Evolutionary conservation across 2,888 invertebrate species (phyloP).

Genomic region (Cheilosia impressa): DNA sequence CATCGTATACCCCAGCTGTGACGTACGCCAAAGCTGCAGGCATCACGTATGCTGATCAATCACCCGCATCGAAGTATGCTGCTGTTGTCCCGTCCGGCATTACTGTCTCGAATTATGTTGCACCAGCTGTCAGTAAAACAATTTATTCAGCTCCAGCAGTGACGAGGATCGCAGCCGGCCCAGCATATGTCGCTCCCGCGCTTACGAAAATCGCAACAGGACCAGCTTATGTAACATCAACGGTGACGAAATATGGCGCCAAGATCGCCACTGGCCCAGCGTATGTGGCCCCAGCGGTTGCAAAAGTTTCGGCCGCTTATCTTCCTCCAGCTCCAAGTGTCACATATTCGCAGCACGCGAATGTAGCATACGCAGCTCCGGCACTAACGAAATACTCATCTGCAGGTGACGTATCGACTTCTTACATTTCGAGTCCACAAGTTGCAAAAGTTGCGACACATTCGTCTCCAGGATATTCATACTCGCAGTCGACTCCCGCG

Average conservation of each 20-base stretch:
- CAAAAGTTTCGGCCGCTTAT: constrained; percentile 77
- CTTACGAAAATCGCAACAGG: constrained; percentile 70
- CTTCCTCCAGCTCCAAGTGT: constrained; percentile 77
- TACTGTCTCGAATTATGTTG: constrained; percentile 85
- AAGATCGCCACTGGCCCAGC: constrained; percentile 75
- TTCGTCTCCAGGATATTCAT: constrained; percentile 48
- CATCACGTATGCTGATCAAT: constrained; percentile 81
- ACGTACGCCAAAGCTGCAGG: constrained; percentile 81
- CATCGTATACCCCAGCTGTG: constrained; percentile 79
- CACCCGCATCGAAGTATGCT: constrained; percentile 82
- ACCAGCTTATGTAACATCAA: constrained; percentile 77
- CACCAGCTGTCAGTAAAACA: constrained; percentile 82
- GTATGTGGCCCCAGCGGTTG: constrained; percentile 75
- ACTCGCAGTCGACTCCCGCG: constrained; percentile 16
- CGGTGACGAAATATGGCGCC: constrained; percentile 39
- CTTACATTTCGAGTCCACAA: constrained; percentile 78
- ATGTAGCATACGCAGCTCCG: constrained; percentile 78
- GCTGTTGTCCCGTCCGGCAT: constrained; percentile 84
- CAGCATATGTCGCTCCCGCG: constrained; percentile 77
- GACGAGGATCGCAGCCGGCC: constrained; percentile 69
- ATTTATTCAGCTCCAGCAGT: constrained; percentile 58
- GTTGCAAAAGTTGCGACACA: constrained; percentile 47
- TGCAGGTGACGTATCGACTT: constrained; percentile 84
- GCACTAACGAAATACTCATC: constrained; percentile 82
- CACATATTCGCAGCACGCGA: constrained; percentile 79